Conservation (phyloP, 2,797 vertebrate genomes). For the Myioborus melanocephalus region DNA sequence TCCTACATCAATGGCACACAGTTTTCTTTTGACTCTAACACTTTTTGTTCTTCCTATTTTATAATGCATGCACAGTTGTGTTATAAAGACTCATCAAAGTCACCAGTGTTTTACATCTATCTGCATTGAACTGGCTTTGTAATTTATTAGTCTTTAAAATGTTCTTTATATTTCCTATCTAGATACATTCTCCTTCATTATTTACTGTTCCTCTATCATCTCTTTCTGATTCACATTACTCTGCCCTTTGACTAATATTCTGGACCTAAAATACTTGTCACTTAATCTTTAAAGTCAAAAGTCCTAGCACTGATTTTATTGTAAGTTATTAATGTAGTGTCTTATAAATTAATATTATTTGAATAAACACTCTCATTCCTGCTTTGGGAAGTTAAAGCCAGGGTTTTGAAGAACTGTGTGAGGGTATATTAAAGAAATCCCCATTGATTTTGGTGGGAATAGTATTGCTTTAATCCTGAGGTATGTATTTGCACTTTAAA, state of each 20-base stretch:
- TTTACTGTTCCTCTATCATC: constrained; percentile 44
- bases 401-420: background rate
- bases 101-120: constrained; percentile 55
- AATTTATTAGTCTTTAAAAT: constrained; percentile 65
- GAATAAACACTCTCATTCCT: background rate
- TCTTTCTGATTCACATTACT: background rate
- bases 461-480: background rate
- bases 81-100: constrained; percentile 68
- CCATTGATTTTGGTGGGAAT: background rate
- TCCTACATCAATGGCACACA: constrained; percentile 37
- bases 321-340: background rate
- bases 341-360: constrained; percentile 3
- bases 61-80: constrained; percentile 43
- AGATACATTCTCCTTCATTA: constrained; percentile 36
- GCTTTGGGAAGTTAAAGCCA: background rate
- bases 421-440: background rate
- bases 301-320: background rate
- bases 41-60: constrained; percentile 53
- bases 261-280: background rate
- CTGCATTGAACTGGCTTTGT: constrained; percentile 55
- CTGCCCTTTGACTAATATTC: constrained; percentile 24
- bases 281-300: constrained; percentile 35
- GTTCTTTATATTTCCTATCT: constrained; percentile 50
- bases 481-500: background rate
- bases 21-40: constrained; percentile 36